Evolutionary conservation across 2,113 vertebrate species (phyloP), one percentile per base, ranked within the genome.

Genomic region (Chlorodrepanis virens): DNA sequence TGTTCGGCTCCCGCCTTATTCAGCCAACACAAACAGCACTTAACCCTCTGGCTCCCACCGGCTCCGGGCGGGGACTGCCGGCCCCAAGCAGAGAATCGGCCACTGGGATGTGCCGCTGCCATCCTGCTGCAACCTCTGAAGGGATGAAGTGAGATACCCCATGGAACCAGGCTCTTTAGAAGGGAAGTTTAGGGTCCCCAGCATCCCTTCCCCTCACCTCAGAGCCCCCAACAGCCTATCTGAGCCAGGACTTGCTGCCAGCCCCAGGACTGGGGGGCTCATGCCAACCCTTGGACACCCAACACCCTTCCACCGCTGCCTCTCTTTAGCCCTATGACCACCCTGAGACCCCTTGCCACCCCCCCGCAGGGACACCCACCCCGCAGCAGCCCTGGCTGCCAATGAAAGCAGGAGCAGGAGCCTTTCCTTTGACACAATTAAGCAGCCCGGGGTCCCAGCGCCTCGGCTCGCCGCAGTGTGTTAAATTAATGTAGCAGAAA

Each of bases 401-500:
- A 64, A 64, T 96, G 89, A 94, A 95, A 94, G 95, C 42, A 1
- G 92, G 90, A 92, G 85, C 63, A 61, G 75, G 89, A 90, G 89
- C 86, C 78, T 97, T 95, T 95, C 93, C 96, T 96, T 95, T 87
- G 96, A 93, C 95, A 97, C 98, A 98, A 98, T 98, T 98, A 98
- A 97, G 95, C 95, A 97, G 97, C 96, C 94, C 72, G 15, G 96
- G 97, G 97, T 97, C 96, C 96, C 97, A 96, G 98, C 96, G 97
- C 92, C 95, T 96, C 92, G 60, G 95, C 97, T 98, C 97, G 80
- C 97, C 65, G 95, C 97, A 97, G 94, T 97, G 98, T 98, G 98
- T 98, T 98, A 98, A 98, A 97, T 98, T 98, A 98, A 98, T 98
- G 98, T 96, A 95, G 97, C 96, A 94, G 98, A 98, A 98, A 98